These are phyloP conservation scores for Leptopterna dolabrata DNA, from an alignment of 2,888 invertebrate species.

Conservation along the genomic window DNA sequence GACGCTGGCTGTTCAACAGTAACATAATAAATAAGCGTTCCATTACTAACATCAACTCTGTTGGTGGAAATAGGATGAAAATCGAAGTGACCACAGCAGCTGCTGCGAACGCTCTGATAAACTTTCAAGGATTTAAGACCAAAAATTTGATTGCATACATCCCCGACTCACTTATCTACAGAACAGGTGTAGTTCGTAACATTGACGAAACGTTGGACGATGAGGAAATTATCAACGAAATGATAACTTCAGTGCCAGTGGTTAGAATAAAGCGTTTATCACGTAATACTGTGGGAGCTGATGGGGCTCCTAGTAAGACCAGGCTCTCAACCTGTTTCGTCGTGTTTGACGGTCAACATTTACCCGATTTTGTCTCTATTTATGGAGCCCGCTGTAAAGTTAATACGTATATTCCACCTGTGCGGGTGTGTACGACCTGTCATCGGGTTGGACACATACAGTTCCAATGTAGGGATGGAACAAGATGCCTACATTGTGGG, in stretches of 20 bases:
- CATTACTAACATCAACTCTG: neutral
- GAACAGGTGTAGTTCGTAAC: neutral
- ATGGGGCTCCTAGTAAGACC: neutral
- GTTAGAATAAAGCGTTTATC: neutral
- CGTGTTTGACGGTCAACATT: neutral
- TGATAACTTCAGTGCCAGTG: neutral
- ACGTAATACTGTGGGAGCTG: neutral
- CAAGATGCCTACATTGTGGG: neutral
- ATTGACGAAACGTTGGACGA: neutral
- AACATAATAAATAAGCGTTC: neutral
- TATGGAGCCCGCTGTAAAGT: slow-evolving; percentile 1
- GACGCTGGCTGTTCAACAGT: neutral
- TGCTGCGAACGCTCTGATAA: neutral
- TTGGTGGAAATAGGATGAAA: neutral
- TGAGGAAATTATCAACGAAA: slow-evolving; percentile 9
- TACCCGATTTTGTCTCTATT: neutral
- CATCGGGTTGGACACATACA: neutral
- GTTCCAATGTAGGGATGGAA: neutral
- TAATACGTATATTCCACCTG: neutral
- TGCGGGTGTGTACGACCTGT: neutral
- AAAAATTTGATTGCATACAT: neutral
- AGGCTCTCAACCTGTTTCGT: neutral
- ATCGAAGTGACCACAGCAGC: neutral
- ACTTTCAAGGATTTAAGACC: neutral
- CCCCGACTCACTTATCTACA: too few species aligned